These are phyloP conservation scores for Mimachlamys varia DNA, from an alignment of 2,888 invertebrate genomes.

Conservation along the genomic window DNA sequence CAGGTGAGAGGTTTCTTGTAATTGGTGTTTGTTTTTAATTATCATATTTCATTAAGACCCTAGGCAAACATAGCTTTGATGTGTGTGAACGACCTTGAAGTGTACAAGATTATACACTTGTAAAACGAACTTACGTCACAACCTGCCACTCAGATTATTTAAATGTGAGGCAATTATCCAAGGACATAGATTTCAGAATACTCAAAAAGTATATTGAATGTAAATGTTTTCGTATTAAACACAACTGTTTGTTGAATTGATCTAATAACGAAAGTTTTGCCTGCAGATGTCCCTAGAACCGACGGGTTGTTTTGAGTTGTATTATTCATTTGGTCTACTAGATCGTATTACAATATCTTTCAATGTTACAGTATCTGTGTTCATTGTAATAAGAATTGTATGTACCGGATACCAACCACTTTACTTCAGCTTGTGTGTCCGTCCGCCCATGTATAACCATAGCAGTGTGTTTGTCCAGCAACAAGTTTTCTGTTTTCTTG, in stretches of 20 bases:
- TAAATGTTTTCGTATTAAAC: background rate
- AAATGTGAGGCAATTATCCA: background rate
- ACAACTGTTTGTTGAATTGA: background rate
- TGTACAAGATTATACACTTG: background rate
- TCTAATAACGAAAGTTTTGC: background rate
- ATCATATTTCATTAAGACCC: background rate
- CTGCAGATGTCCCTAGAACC: background rate
- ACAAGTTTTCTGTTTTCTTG: no score
- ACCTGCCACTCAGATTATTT: background rate
- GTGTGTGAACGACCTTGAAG: background rate
- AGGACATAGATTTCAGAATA: background rate
- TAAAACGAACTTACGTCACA: background rate
- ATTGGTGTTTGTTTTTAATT: background rate
- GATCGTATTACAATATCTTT: background rate
- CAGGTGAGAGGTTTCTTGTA: background rate
- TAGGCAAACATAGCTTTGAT: background rate
- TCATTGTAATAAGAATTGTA: no score
- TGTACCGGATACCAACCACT: no score
- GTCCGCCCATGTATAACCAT: no score
- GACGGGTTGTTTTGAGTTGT: background rate
- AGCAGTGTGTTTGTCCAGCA: no score
- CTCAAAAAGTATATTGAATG: background rate
- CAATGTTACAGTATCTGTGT: background rate
- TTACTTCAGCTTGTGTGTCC: no score
- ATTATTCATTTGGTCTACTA: background rate